A percentile compares a stretch with the other conserved stretches of the same genome.
These are phyloP conservation scores for Cyphomyrus discorhynchus DNA, from an alignment of 2,113 vertebrate species.

Conservation along the genomic window DNA sequence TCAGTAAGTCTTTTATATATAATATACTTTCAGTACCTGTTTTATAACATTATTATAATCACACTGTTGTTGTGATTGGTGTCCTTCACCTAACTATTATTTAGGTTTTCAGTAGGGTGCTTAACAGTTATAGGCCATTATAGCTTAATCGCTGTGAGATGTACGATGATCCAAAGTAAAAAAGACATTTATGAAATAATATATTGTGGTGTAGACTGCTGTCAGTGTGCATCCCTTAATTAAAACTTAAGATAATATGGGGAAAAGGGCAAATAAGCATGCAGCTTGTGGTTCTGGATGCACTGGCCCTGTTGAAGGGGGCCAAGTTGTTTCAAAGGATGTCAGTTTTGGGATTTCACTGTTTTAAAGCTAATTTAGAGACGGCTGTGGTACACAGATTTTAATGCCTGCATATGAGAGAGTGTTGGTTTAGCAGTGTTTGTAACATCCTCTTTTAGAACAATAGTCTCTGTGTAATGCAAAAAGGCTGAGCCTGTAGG, in stretches of 20 bases:
- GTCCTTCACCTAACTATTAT: background rate
- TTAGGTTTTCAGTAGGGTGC: background rate
- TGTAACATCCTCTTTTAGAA: background rate
- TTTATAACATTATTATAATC: background rate
- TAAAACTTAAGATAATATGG: background rate
- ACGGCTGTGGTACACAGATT: background rate
- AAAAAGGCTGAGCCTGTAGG: background rate
- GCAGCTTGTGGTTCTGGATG: background rate
- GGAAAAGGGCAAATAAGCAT: background rate
- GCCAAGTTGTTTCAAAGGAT: background rate
- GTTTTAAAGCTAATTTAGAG: background rate
- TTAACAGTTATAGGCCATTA: background rate
- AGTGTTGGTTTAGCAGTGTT: background rate
- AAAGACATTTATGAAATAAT: background rate
- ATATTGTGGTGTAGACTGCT: background rate
- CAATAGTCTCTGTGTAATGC: background rate
- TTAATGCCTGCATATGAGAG: background rate
- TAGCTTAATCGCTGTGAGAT: background rate
- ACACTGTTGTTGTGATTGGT: background rate
- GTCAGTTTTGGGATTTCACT: background rate
- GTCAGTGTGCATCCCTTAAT: background rate
- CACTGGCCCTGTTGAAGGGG: background rate
- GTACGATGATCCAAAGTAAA: background rate
- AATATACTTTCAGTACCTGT: background rate
- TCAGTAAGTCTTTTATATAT: background rate